Conservation (phyloP, 2,797 vertebrate genomes). For the Toxotes lorentzi region DNA sequence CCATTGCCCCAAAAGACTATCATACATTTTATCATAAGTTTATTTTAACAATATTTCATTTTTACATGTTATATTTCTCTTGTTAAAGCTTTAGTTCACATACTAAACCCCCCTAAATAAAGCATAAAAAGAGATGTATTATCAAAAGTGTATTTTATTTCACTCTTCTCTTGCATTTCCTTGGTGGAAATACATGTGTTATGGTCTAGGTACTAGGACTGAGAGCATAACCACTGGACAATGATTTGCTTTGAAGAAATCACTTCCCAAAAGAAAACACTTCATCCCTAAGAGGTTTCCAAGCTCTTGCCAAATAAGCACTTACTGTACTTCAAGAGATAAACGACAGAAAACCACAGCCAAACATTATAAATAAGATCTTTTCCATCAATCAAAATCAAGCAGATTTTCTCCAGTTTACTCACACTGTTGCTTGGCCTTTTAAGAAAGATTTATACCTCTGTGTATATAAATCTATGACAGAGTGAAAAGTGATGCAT, state of each 20-base stretch:
- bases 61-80: neutral
- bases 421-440: conserved; percentile 38
- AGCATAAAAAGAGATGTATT: neutral
- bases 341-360: conserved; percentile 68
- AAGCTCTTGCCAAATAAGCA: conserved; percentile 82
- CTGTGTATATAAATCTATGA: conserved; percentile 40
- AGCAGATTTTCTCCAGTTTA: conserved; percentile 61
- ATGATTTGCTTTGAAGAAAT: conserved; percentile 65
- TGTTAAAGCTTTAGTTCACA: too few species aligned
- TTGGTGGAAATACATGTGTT: conserved; percentile 19
- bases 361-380: conserved; percentile 74
- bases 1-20: neutral
- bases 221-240: conserved; percentile 38
- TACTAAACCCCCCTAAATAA: neutral
- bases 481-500: conserved; percentile 42
- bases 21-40: too few species aligned
- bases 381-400: conserved; percentile 69
- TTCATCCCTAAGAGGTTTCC: conserved; percentile 67
- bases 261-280: conserved; percentile 68
- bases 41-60: too few species aligned
- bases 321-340: conserved; percentile 76
- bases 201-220: conserved; percentile 11
- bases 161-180: too few species aligned
- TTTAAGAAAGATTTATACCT: conserved; percentile 58
- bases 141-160: too few species aligned